phyloP scores from a whole-genome alignment of 1,140 invertebrate species.

The Danaus plexippus region DNA sequence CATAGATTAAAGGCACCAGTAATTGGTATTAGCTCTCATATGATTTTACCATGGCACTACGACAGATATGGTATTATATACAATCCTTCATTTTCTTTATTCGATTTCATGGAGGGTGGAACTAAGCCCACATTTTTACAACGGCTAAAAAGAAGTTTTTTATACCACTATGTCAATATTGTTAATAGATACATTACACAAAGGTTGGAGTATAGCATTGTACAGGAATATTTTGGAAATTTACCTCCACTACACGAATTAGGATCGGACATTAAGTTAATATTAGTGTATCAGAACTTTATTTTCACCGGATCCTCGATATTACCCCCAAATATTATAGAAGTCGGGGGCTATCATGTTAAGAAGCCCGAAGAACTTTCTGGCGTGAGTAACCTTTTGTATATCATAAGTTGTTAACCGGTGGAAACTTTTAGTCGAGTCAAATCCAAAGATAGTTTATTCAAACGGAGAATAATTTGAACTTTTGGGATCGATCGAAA shows the following conservation, averaged over 20 bases:
- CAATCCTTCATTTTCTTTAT: constrained; percentile 73
- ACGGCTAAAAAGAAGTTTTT: constrained; percentile 35
- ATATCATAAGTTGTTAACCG: no score
- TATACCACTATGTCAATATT: constrained; percentile 35
- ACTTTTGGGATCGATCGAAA: no score
- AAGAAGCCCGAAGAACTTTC: constrained; percentile 70
- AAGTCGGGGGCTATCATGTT: constrained; percentile 79
- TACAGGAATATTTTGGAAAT: constrained; percentile 71
- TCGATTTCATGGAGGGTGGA: constrained; percentile 52
- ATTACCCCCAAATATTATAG: constrained; percentile 74
- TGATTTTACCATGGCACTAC: constrained; percentile 74
- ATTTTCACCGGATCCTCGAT: constrained; percentile 72
- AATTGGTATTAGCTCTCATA: constrained; percentile 72
- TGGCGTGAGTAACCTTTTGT: constrained; percentile 52
- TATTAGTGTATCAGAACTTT: constrained; percentile 77
- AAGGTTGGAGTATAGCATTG: constrained; percentile 40
- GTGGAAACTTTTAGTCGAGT: no score
- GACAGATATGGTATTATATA: constrained; percentile 71
- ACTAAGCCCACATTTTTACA: constrained; percentile 65
- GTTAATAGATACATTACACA: constrained; percentile 44
- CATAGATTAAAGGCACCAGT: constrained; percentile 76
- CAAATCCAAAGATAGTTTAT: no score
- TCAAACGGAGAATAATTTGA: no score
- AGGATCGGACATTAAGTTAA: constrained; percentile 71
- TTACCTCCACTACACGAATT: constrained; percentile 74